Evolutionary conservation across 2,888 invertebrate genomes (phyloP), one percentile per base, ranked within the genome.

Genomic region (Strigamia crassipes): DNA sequence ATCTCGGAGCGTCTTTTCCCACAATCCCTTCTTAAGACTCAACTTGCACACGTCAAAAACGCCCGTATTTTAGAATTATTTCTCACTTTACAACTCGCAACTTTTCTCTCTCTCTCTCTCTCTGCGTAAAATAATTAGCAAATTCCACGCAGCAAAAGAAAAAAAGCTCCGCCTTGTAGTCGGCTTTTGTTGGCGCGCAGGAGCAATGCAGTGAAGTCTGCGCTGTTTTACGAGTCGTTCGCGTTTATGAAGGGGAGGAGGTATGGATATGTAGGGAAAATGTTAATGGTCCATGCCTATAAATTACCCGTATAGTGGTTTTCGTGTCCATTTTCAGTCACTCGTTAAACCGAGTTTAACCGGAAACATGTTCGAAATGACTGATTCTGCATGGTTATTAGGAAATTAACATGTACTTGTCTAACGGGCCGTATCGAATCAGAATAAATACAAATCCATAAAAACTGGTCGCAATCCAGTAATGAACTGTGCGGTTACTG

Each of bases 261-360:
- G 42, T 46, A 12, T 15, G 42, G 1, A 10, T 46, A 46, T 13
- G 15, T 46, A 10, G 42, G 15, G 42, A 46, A 15, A 46, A 46
- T 46, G 61, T 61, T 61, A 61, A 61, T 61, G 61, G 61, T n/a
- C 15, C 61, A 61, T 61, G 61, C 61, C 61, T 61, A 61, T 61
- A 61, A 61, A 61, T 61, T 61, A 61, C 21, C 61, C 18, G 10
- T 4, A 18, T 61, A 61, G 21, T 61, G 18, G 61, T 61, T 61
- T 9, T 6, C 23, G 5, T 61, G 61, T 61, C 23, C 61, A 23
- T 61, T 61, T 61, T 18, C 42, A 61, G 61, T 61, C 18, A 61
- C 5, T 61, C 61, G 61, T 61, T 61, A 61, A 18, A 61, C 21
- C 21, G 18, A n/a, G 3, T 61, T 46, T 46, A 46, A 46, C 42